Evolutionary conservation across 2,797 vertebrate species (phyloP), one percentile per base, ranked within the genome.

Genomic region (Phylloscopus collybita): DNA sequence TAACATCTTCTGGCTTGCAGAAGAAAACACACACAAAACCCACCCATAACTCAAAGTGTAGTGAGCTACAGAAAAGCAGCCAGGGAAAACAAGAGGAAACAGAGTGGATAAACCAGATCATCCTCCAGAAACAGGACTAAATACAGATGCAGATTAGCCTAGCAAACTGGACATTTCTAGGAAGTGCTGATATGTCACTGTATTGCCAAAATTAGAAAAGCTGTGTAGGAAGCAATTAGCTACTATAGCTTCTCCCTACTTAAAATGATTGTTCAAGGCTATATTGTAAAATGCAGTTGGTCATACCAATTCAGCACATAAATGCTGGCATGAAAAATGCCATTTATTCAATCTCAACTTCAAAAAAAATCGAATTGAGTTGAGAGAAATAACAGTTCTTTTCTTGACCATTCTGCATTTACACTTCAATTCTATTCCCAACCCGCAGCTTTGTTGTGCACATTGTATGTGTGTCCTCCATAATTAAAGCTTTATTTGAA

Each of bases 401-500:
- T 78, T 56, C 75, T 82, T 94, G 86, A 83, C 67, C 30, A 10
- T 57, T 80, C 74, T 67, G 6, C 50, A 56, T 86, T 87, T 70
- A n/a, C 64, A 34, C 56, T 88, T 51, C 61, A 67, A 66, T 65
- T 86, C 80, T 62, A 57, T 32, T 45, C 34, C 60, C 50, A 92
- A 61, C 70, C 59, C 0, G 0, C 42, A 84, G 66, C 69, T 86
- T 69, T 26, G 16, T 36, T 73, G 57, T 3, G 12, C 42, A 30
- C 47, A 44, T 54, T 75, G 30, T 60, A 57, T 36, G 57, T 90
- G 29, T 51, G 42, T 54, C 69, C 64, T 86, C 88, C 83, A 80
- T 86, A 93, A 93, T 92, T 89, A 92, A 93, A 88, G 81, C 72
- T 96, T 88, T 61, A 61, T 70, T 93, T 84, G 79, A 90, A 90